A percentile compares a stretch with the other conserved stretches of the same genome.
phyloP scores from a whole-genome alignment of 2,797 vertebrate species.

The Acrossocheilus wenchowensis region DNA sequence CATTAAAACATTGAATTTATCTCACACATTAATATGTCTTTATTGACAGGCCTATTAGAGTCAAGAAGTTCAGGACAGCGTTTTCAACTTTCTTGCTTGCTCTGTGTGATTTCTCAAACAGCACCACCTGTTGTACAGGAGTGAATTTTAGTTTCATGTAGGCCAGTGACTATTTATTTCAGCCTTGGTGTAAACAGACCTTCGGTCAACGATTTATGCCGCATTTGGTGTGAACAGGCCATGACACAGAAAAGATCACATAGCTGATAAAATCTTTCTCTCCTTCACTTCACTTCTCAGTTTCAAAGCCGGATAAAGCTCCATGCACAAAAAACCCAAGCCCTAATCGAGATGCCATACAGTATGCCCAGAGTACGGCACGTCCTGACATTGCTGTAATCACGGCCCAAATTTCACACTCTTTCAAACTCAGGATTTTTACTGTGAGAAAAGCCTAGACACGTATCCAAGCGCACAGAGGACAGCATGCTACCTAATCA shows the following conservation, averaged over 20 bases:
- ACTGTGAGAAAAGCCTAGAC: constrained; percentile 39
- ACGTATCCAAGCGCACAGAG: constrained; percentile 15
- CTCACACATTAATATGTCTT: not conserved
- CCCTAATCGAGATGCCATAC: constrained; percentile 40
- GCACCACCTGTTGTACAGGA: not conserved
- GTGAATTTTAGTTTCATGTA: not conserved
- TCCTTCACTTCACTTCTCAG: constrained; percentile 20
- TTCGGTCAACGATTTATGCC: not conserved
- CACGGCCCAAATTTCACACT: constrained; percentile 31
- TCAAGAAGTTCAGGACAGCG: not conserved
- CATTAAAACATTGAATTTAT: not conserved
- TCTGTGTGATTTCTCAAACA: not conserved
- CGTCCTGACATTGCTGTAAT: constrained; percentile 47
- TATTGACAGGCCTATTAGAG: not conserved
- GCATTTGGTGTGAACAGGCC: not conserved
- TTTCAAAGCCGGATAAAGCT: constrained; percentile 20
- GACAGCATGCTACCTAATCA: constrained; percentile 52
- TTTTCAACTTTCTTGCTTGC: not conserved
- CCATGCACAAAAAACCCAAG: not conserved
- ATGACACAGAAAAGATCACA: constrained; percentile 22
- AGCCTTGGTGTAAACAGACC: not conserved
- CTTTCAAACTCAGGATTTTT: constrained; percentile 42
- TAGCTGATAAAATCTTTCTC: constrained; percentile 17
- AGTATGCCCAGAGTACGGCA: constrained; percentile 23
- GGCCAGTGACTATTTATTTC: not conserved